These are phyloP conservation scores for Anthoptus insignis DNA, from an alignment of 2,888 invertebrate genomes.

Conservation along the genomic window DNA sequence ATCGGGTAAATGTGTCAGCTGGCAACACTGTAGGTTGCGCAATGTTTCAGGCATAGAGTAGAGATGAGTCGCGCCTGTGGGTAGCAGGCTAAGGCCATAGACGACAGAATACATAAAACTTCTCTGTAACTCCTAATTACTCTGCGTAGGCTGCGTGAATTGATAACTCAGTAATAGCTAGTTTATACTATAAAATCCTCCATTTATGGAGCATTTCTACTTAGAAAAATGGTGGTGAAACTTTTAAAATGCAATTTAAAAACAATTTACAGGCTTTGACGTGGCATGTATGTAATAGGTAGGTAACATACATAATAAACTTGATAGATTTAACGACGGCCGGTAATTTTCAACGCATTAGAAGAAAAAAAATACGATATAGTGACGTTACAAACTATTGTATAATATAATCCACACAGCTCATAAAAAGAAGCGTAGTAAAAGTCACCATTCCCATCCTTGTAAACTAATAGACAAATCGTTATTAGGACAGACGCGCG, in stretches of 20 bases:
- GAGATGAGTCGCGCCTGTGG: slow-evolving; percentile 61
- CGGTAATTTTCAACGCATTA: slow-evolving; percentile 41
- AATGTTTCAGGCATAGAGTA: slow-evolving; percentile 62
- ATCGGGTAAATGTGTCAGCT: slow-evolving; percentile 78
- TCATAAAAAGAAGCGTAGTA: too few relatives aligned
- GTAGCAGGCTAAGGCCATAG: slow-evolving; percentile 75
- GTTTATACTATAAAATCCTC: slow-evolving; percentile 41
- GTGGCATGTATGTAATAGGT: slow-evolving; percentile 20
- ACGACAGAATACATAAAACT: slow-evolving; percentile 73
- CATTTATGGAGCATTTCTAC: slow-evolving; percentile 38
- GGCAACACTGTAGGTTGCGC: slow-evolving; percentile 59
- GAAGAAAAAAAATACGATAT: slow-evolving; percentile 19
- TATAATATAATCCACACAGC: too few relatives aligned
- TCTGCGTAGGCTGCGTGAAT: slow-evolving; percentile 56
- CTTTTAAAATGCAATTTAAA: slow-evolving; percentile 45
- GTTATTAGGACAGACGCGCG: slow-evolving; percentile 32
- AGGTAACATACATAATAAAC: too few relatives aligned
- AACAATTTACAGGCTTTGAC: slow-evolving; percentile 36
- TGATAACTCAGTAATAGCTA: slow-evolving; percentile 43
- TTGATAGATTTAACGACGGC: slow-evolving; percentile 9
- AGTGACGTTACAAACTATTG: too few relatives aligned
- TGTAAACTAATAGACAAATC: slow-evolving; percentile 33
- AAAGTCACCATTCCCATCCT: slow-evolving; percentile 20
- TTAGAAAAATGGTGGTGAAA: slow-evolving; percentile 16
- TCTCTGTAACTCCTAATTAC: slow-evolving; percentile 66